phyloP scores from a whole-genome alignment of 2,888 invertebrate genomes.

The Syrphus vitripennis region DNA sequence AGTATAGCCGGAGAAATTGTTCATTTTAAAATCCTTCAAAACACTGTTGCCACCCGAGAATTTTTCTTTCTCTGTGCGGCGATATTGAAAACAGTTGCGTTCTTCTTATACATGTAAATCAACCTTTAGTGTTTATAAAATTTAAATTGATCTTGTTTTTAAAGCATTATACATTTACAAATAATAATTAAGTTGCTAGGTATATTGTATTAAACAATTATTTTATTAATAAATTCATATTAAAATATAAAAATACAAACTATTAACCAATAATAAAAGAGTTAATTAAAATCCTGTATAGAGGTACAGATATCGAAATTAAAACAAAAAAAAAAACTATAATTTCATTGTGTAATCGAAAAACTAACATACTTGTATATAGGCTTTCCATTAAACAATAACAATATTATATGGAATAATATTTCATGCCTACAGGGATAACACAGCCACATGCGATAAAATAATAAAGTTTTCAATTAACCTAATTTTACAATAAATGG shows the following conservation, averaged over 20 bases:
- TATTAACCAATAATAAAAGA: neutral
- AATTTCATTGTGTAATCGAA: neutral
- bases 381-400: neutral
- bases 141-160: neutral
- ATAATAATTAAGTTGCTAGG: neutral
- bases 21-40: too few species aligned
- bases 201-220: too few species aligned
- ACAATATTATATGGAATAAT: neutral
- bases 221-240: too few species aligned
- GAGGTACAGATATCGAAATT: too few species aligned
- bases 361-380: neutral
- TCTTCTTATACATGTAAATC: too few species aligned
- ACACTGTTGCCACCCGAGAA: too few species aligned
- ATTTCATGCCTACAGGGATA: neutral
- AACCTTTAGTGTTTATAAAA: too few species aligned
- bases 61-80: too few species aligned
- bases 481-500: constrained; percentile 50
- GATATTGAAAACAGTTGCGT: too few species aligned
- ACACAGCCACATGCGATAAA: constrained; percentile 35
- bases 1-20: too few species aligned
- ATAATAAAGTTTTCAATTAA: constrained; percentile 65
- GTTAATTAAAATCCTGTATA: neutral
- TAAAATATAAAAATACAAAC: neutral
- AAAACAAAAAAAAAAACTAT: too few species aligned
- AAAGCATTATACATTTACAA: neutral